These are phyloP conservation scores for Sebastolobus altivelis DNA, from an alignment of 2,797 vertebrate species.

Conservation along the genomic window DNA sequence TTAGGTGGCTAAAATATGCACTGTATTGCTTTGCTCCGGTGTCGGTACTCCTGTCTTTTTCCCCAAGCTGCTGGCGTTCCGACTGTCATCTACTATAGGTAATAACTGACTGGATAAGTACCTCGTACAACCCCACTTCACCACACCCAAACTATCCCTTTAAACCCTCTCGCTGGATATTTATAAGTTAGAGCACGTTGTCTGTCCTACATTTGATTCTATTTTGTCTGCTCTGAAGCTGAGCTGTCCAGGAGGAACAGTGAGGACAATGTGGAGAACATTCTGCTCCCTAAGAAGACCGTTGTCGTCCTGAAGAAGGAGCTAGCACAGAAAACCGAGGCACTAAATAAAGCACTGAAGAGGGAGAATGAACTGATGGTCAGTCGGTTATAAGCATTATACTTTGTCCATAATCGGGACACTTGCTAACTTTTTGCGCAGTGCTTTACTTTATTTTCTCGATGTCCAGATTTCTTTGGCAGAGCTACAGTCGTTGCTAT, in stretches of 20 bases:
- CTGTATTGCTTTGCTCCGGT: too few species aligned
- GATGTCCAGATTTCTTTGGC: conserved; percentile 78
- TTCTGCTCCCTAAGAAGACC: conserved; percentile 72
- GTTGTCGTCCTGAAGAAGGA: conserved; percentile 83
- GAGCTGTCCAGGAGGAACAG: conserved; percentile 78
- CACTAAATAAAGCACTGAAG: conserved; percentile 84
- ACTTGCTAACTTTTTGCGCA: neutral
- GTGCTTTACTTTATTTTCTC: neutral
- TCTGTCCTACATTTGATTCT: conserved; percentile 21
- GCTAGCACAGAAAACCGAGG: conserved; percentile 83
- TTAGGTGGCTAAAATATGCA: too few species aligned
- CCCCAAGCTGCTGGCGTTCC: too few species aligned
- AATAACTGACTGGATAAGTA: too few species aligned
- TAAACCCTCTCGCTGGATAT: conserved; percentile 13
- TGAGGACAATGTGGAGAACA: conserved; percentile 74
- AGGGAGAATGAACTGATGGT: conserved; percentile 87
- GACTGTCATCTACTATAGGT: too few species aligned
- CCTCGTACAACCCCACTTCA: too few species aligned
- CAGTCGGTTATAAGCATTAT: conserved; percentile 17
- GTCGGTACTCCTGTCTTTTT: too few species aligned
- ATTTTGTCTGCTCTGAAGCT: conserved; percentile 62
- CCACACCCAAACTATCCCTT: neutral
- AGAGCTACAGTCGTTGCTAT: conserved; percentile 79
- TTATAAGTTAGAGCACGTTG: conserved; percentile 2
- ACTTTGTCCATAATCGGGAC: neutral